A percentile compares a stretch with the other conserved stretches of the same genome.
These are phyloP conservation scores for Hemistola chrysoprasaria DNA, from an alignment of 2,888 invertebrate genomes.

Conservation along the genomic window DNA sequence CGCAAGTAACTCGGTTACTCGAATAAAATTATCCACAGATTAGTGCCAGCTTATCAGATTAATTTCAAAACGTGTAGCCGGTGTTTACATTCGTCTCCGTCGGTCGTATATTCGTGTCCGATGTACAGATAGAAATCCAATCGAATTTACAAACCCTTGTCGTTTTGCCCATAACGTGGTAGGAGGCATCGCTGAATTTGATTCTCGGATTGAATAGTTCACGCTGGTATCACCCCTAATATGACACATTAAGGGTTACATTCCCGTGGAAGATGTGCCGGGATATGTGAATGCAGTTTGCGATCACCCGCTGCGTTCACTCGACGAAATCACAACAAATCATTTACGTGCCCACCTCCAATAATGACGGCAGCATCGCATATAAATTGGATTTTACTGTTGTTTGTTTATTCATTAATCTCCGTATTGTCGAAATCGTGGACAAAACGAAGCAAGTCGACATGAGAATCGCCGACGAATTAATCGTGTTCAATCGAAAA, in stretches of 20 bases:
- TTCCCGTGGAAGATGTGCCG: conserved; percentile 34
- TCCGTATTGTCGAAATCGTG: conserved; percentile 30
- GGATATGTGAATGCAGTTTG: conserved; percentile 69
- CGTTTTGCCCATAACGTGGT: conserved; percentile 74
- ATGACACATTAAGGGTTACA: conserved; percentile 43
- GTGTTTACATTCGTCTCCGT: conserved; percentile 75
- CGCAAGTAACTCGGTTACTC: conserved; percentile 34
- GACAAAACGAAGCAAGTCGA: conserved; percentile 17
- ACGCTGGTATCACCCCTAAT: conserved; percentile 46
- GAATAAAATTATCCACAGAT: conserved; percentile 51
- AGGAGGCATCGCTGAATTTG: conserved; percentile 76
- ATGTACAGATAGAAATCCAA: conserved; percentile 72
- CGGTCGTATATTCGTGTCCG: conserved; percentile 58
- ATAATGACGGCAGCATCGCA: conserved; percentile 75
- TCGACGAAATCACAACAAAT: conserved; percentile 80
- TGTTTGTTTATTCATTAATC: conserved; percentile 58
- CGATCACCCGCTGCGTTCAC: conserved; percentile 76
- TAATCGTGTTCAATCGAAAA: conserved; percentile 2
- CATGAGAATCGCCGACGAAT: conserved; percentile 1
- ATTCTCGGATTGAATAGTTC: conserved; percentile 44
- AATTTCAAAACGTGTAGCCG: conserved; percentile 62
- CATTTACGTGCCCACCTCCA: conserved; percentile 76
- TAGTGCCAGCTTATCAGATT: conserved; percentile 53
- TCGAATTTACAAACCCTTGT: conserved; percentile 79
- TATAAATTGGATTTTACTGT: conserved; percentile 67